phyloP scores from a whole-genome alignment of 2,113 vertebrate genomes.

The Poicephalus meyeri region DNA sequence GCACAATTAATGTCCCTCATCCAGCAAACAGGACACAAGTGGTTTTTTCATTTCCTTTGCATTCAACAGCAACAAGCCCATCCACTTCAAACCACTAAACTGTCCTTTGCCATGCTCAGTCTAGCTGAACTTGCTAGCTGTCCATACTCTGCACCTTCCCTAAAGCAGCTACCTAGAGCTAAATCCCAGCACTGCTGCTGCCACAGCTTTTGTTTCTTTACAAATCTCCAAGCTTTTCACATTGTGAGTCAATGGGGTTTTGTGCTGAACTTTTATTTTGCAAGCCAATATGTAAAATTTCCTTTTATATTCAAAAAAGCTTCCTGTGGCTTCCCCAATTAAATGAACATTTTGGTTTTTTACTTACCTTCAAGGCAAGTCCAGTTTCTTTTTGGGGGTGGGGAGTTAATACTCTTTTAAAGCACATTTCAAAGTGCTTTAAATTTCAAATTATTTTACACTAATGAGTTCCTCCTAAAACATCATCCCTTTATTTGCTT shows the following conservation, averaged over 20 bases:
- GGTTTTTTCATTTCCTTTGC: not conserved
- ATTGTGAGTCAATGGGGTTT: not conserved
- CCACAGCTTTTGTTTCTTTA: not conserved
- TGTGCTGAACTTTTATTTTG: not conserved
- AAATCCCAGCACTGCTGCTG: not conserved
- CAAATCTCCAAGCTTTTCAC: not conserved
- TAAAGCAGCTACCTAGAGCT: not conserved
- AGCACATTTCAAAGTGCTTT: not conserved
- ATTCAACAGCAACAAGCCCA: not conserved
- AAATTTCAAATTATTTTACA: not conserved
- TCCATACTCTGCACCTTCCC: not conserved
- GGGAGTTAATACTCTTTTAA: not conserved
- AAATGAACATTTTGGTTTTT: not conserved
- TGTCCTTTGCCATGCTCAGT: fast-evolving
- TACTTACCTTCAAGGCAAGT: not conserved
- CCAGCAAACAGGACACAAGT: not conserved
- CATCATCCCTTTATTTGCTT: not conserved
- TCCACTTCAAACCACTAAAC: not conserved
- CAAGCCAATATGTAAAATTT: not conserved
- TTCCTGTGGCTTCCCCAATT: not conserved
- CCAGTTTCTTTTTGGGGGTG: not conserved
- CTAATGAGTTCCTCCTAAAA: not conserved
- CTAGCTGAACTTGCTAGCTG: not conserved
- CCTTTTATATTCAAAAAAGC: not conserved
- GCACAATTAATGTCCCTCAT: not conserved